Percentiles rank a stretch among this genome's conserved stretches.
phyloP scores from a whole-genome alignment of 2,113 vertebrate genomes.

The Macquaria australasica region DNA sequence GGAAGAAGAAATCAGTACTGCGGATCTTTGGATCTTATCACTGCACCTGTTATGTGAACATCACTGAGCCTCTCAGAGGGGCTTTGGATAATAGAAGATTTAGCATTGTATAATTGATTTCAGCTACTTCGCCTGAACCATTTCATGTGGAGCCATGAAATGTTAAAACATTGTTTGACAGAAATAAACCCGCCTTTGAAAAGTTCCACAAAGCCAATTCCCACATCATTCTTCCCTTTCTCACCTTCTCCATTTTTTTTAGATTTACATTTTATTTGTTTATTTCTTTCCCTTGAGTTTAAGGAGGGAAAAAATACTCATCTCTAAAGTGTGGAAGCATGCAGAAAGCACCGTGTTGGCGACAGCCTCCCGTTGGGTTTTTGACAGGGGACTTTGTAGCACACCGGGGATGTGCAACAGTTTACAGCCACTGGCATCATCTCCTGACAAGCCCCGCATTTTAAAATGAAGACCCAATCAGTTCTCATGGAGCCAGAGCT shows the following conservation, averaged over 20 bases:
- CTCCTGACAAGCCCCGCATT: constrained; percentile 55
- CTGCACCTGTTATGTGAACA: constrained; percentile 46
- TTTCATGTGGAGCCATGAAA: constrained; percentile 47
- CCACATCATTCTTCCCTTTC: constrained; percentile 26
- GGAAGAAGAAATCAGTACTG: constrained; percentile 23
- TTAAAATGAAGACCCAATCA: constrained; percentile 67
- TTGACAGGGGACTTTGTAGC: constrained; percentile 65
- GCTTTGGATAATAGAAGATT: constrained; percentile 50
- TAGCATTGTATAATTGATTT: constrained; percentile 62
- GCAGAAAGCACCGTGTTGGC: constrained; percentile 40
- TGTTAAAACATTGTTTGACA: constrained; percentile 53
- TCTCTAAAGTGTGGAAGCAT: constrained; percentile 50
- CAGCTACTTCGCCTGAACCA: constrained; percentile 12
- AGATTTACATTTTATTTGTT: constrained; percentile 69
- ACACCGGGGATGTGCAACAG: constrained; percentile 45
- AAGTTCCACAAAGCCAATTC: constrained; percentile 35
- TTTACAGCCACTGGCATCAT: constrained; percentile 67
- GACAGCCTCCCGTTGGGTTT: constrained; percentile 60
- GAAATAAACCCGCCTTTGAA: constrained; percentile 40
- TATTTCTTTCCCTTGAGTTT: constrained; percentile 52
- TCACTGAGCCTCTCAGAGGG: constrained; percentile 41
- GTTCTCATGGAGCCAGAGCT: constrained; percentile 54
- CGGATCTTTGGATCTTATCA: constrained; percentile 60
- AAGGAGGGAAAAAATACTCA: constrained; percentile 36
- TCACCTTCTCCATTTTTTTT: constrained; percentile 4